phyloP scores from a whole-genome alignment of 1,140 invertebrate species.

The Drosophila micromelanica region DNA sequence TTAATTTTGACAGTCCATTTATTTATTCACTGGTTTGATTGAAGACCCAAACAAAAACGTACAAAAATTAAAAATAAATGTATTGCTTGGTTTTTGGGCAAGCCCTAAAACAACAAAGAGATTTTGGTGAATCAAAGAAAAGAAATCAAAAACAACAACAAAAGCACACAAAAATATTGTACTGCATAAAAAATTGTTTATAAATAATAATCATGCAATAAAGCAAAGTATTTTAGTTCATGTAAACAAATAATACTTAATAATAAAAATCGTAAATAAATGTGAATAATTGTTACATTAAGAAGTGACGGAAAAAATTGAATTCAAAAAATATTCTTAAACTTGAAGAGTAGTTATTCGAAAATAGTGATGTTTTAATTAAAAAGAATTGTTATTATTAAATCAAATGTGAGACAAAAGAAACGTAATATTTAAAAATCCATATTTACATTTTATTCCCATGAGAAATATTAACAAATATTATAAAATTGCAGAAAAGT shows the following conservation, averaged over 20 bases:
- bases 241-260: background rate
- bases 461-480: background rate
- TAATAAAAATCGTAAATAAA: too few species aligned
- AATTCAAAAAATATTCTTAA: too few species aligned
- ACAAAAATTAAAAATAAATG: background rate
- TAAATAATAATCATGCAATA: conserved; percentile 9
- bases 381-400: too few species aligned
- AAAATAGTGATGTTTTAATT: too few species aligned
- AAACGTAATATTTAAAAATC: background rate
- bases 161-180: conserved; percentile 5
- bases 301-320: too few species aligned
- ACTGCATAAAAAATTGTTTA: conserved; percentile 7
- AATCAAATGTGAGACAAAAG: background rate
- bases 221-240: background rate
- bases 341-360: too few species aligned
- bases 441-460: background rate
- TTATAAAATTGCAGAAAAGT: background rate
- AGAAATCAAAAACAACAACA: background rate
- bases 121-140: conserved; percentile 6
- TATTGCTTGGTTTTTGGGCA: conserved; percentile 2
- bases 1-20: conserved; percentile 27
- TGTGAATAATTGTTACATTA: too few species aligned
- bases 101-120: background rate
- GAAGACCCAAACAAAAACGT: background rate
- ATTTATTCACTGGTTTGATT: conserved; percentile 7